phyloP scores from a whole-genome alignment of 2,113 vertebrate genomes.

The Vombatus ursinus region DNA sequence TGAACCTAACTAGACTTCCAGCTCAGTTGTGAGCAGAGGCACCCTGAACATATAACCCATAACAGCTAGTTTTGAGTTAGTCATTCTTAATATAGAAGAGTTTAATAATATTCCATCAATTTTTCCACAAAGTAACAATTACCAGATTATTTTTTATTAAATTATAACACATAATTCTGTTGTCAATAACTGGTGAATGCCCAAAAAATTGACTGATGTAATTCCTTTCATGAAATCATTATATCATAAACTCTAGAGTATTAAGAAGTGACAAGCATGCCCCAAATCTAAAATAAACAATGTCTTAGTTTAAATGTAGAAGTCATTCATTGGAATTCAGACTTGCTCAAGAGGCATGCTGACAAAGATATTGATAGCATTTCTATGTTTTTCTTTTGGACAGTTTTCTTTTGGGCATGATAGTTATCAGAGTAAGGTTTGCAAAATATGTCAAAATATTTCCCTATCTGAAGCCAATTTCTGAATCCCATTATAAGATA shows the following conservation, averaged over 20 bases:
- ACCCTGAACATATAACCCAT: neutral
- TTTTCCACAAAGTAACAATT: neutral
- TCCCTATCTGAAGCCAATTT: neutral
- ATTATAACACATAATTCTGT: neutral
- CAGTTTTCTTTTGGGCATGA: neutral
- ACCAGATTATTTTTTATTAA: neutral
- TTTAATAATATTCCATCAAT: neutral
- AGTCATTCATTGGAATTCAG: neutral
- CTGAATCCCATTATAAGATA: neutral
- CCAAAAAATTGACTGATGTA: neutral
- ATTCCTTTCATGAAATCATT: neutral
- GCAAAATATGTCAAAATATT: neutral
- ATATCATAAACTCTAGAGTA: neutral
- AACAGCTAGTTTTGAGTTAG: neutral
- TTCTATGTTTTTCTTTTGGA: neutral
- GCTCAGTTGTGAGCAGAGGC: neutral
- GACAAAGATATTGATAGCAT: neutral
- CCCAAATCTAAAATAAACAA: neutral
- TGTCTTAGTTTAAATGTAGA: neutral
- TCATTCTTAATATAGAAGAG: neutral
- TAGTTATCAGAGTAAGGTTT: neutral
- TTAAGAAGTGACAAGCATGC: neutral
- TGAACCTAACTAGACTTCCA: neutral
- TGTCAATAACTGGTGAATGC: neutral
- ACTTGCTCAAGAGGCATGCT: neutral